Evolutionary conservation across 2,888 invertebrate species (phyloP).

Genomic region (Frankliniella fusca): DNA sequence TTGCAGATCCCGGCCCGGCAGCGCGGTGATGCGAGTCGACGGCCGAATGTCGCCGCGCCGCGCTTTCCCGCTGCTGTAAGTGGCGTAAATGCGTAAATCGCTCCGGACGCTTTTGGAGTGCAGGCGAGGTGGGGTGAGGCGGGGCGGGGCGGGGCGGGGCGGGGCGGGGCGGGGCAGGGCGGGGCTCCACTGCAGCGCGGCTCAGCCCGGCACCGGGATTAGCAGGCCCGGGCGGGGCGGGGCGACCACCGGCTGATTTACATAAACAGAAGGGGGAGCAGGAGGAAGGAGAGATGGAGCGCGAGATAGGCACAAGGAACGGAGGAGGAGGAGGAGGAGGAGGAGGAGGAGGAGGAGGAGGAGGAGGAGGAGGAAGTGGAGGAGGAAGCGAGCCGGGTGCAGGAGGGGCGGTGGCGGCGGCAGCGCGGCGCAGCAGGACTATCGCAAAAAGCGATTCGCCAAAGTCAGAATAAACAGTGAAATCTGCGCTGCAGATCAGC

Average conservation of each 20-base stretch:
- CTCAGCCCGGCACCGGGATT: neutral
- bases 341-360: neutral
- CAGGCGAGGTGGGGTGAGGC: too few species aligned
- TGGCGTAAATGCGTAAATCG: too few species aligned
- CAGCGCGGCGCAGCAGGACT: neutral
- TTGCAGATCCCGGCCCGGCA: too few species aligned
- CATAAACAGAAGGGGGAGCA: conserved; percentile 9
- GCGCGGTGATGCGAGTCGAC: too few species aligned
- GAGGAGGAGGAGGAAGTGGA: neutral
- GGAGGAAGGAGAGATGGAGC: neutral
- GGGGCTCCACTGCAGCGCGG: neutral
- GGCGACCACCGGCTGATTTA: neutral
- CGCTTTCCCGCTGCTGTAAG: too few species aligned
- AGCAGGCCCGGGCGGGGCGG: neutral
- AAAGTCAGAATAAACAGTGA: conserved; percentile 25
- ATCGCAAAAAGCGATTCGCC: conserved; percentile 26
- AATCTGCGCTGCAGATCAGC: conserved; percentile 24
- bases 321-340: neutral
- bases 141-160: too few species aligned
- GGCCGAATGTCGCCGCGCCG: too few species aligned
- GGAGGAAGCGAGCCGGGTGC: neutral
- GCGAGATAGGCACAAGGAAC: neutral
- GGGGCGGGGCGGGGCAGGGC: too few species aligned
- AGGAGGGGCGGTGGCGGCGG: neutral
- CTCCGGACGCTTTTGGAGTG: too few species aligned